Evolutionary conservation across 2,888 invertebrate genomes (phyloP).

Genomic region (Odontocerum albicorne): DNA sequence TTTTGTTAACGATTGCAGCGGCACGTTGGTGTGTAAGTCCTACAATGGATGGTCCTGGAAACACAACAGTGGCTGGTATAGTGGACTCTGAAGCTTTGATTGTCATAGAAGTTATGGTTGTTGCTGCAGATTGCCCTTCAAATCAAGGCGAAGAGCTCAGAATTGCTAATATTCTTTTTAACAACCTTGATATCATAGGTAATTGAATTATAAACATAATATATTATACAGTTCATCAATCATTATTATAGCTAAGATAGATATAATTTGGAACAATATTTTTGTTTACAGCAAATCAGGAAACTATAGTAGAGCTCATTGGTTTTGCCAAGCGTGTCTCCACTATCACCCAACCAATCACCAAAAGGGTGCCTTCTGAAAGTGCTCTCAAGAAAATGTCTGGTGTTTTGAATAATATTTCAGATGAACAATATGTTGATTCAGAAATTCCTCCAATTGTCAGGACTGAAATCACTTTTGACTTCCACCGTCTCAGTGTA

Average conservation of each 20-base stretch:
- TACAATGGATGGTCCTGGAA: constrained; percentile 51
- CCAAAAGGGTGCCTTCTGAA: constrained; percentile 40
- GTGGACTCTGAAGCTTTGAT: constrained; percentile 82
- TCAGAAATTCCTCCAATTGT: constrained; percentile 41
- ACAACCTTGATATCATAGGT: constrained; percentile 93
- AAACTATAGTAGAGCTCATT: constrained; percentile 90
- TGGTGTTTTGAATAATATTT: constrained; percentile 39
- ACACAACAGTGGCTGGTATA: constrained; percentile 70
- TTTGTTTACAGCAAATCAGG: constrained; percentile 77
- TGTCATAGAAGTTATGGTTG: constrained; percentile 58
- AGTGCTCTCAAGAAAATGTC: constrained; percentile 40
- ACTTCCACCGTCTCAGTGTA: constrained; percentile 90
- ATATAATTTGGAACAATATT: too few relatives aligned
- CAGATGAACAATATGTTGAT: constrained; percentile 36
- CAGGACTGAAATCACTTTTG: constrained; percentile 84
- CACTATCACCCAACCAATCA: constrained; percentile 38
- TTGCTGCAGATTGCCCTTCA: constrained; percentile 52
- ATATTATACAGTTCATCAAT: background rate
- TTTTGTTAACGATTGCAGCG: constrained; percentile 36
- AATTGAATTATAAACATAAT: constrained; percentile 39
- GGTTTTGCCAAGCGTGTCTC: constrained; percentile 80
- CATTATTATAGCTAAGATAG: background rate
- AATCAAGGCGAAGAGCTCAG: constrained; percentile 56
- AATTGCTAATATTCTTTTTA: constrained; percentile 88
- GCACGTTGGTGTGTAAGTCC: constrained; percentile 40